phyloP scores from a whole-genome alignment of 1,140 invertebrate species.

The Neodiprion pinetum region DNA sequence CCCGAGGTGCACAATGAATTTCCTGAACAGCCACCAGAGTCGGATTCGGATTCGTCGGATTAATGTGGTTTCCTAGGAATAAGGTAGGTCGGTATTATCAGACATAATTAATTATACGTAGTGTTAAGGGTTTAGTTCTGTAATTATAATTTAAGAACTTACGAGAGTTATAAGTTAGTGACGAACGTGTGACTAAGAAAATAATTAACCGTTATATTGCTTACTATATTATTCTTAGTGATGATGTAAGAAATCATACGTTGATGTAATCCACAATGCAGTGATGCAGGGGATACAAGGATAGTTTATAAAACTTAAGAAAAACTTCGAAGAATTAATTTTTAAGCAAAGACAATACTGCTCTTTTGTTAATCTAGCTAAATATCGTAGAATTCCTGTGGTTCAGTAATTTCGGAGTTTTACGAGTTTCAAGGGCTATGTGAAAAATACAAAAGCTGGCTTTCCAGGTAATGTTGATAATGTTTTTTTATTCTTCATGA shows the following conservation, averaged over 20 bases:
- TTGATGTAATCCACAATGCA: background rate
- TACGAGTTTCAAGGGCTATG: background rate
- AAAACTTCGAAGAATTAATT: conserved; percentile 8
- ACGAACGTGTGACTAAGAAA: background rate
- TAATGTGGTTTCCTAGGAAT: conserved; percentile 32
- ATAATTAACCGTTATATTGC: background rate
- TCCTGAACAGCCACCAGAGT: conserved; percentile 39
- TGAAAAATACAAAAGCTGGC: background rate
- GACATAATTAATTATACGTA: background rate
- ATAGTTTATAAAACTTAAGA: background rate
- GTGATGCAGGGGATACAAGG: background rate
- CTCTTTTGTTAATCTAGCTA: conserved; percentile 37
- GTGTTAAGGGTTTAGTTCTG: background rate
- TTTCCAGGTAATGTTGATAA: too few relatives aligned
- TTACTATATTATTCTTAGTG: background rate
- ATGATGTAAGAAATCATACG: conserved; percentile 1
- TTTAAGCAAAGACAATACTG: conserved; percentile 49
- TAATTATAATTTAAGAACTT: background rate
- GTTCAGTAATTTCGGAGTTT: background rate
- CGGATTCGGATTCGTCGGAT: conserved; percentile 55
- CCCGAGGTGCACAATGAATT: conserved; percentile 41
- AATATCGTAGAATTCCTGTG: conserved; percentile 3
- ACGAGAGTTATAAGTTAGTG: background rate
- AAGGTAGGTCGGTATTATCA: background rate
- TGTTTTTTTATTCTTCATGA: too few relatives aligned